Evolutionary conservation across 2,797 vertebrate species (phyloP), one percentile per base, ranked within the genome.

Genomic region (Acomys russatus): DNA sequence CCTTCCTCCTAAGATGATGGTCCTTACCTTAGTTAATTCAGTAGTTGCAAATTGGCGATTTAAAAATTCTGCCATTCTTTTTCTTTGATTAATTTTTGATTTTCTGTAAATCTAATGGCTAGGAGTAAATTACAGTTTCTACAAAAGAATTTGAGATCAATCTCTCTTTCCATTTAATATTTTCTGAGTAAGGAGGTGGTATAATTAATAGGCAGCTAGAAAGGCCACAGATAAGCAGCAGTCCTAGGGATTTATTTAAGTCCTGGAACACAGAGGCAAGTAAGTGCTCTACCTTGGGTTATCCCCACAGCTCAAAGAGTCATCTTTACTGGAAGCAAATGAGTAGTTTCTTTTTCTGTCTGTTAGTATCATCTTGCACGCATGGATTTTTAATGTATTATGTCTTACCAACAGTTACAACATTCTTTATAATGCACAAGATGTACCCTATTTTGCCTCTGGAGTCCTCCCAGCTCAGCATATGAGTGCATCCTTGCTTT

Each of bases 71-170:
- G 22, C 17, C 25, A 35, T 94, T 86, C 23, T 38, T 73, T 96
- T 91, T 61, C 6, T 17, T 76, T 86, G 89, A 87, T 76, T 91
- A 95, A 56, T 64, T 93, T 92, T 92, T n/a, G 86, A 0, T 92
- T n/a, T 88, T 92, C 33, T 94, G 10, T 79, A 71, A 92, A 91
- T 22, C 14, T 96, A 15, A 33, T 87, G 11, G 9, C 92, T 89
- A 83, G 74, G 14, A 95, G 61, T 94, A 97, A 84, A 90, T 93
- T 68, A 54, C 17, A 94, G 68, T 96, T 92, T 85, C 84, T 92
- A 56, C 12, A n/a, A 51, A 61, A 61, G 64, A 94, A 90, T 25
- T 86, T 90, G 12, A 90, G 66, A 68, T 82, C 66, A 92, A 82
- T 88, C 93, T 59, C 88, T 93, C 49, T 85, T 96, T 92, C 33